A percentile compares a stretch with the other conserved stretches of the same genome.
phyloP scores from a whole-genome alignment of 2,888 invertebrate genomes.

The Yponomeuta plumbellus region DNA sequence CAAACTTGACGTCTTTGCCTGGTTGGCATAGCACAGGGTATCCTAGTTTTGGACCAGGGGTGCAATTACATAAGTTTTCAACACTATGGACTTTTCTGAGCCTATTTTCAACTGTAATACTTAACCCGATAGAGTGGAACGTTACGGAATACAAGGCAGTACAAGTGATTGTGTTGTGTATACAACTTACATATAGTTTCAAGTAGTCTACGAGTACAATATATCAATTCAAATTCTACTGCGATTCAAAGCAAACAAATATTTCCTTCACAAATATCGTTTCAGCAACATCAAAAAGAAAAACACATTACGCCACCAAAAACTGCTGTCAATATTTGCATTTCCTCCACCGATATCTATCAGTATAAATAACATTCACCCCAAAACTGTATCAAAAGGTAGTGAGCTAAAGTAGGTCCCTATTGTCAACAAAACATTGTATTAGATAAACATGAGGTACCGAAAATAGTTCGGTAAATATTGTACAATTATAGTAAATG shows the following conservation, averaged over 20 bases:
- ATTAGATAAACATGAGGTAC: background rate
- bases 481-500: background rate
- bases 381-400: constrained; percentile 5
- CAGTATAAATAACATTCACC: constrained; percentile 7
- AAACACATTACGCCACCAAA: background rate
- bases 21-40: no score
- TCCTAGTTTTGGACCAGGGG: no score
- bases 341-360: constrained; percentile 1
- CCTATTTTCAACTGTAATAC: no score
- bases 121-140: no score
- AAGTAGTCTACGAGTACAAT: no score
- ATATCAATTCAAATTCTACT: background rate
- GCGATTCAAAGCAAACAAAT: constrained; percentile 6
- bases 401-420: background rate
- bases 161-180: no score
- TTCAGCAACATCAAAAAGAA: background rate
- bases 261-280: background rate
- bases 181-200: no score
- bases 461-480: background rate
- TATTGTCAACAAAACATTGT: background rate
- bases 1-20: no score
- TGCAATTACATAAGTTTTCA: no score
- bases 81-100: no score
- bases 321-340: background rate
- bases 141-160: no score